Base-by-base conservation (phyloP, 2,888 invertebrate species). In the Cerastis leucographa region DNA sequence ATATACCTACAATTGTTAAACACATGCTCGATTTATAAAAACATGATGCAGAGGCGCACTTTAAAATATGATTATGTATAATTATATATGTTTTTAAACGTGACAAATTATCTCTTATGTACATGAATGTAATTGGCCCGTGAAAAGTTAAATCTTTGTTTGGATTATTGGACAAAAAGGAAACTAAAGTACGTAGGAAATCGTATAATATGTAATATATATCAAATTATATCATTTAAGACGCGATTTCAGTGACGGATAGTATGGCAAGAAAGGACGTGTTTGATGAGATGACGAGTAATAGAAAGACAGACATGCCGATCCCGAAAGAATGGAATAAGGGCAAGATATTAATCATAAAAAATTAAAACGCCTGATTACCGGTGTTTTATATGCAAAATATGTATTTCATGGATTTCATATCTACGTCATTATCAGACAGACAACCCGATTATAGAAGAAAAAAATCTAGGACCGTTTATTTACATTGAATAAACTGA, bases 31-130 rank as follows among this genome's bases (percentile, higher is more conserved):
- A 29, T 59, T 49, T 19, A 9, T 19, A 59, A 64, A 77, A 83
- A 51, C 42, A 83, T 54, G 51, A 51, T 46, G 51, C 29, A 56
- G n/a, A 40, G 9, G 25, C 62, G 56, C 29, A 64, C 25, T 83
- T 76, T 56, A 42, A 62, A 70, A 29, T n/a, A 61, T 40, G 54
- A 67, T 69, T 44, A n/a, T 40, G 35, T 35, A 35, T 35, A 35
- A 35, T 35, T 35, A 42, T 64, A n/a, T 62, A 35, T 77, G 59
- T 69, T 65, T 56, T 40, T 9, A 71, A 76, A 85, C 78, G 82
- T 78, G 85, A 76, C 51, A 68, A 19, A 66, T 82, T 77, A 85
- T 79, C 79, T 71, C 64, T 35, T 40, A 46, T 8, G 61, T 64
- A 35, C 22, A 35, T 62, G 46, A 62, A 56, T n/a, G 12, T 83